Evolutionary conservation across 2,888 invertebrate genomes (phyloP).

Genomic region (Parnassius smintheus): DNA sequence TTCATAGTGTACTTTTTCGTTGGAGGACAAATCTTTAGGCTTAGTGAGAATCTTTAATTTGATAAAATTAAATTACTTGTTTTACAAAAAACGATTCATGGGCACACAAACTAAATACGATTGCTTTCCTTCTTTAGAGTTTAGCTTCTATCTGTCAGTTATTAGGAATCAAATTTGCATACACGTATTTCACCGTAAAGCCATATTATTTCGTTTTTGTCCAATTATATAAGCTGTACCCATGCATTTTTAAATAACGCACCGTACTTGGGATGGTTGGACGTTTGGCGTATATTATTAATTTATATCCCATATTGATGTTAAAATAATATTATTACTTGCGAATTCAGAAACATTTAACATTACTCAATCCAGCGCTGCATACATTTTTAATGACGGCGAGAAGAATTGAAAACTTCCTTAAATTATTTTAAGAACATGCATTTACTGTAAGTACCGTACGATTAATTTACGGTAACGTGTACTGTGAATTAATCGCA

Average conservation of each 20-base stretch:
- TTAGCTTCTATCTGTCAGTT: constrained; percentile 5
- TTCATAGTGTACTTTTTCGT: neutral
- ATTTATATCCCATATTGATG: constrained; percentile 46
- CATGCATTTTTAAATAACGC: constrained; percentile 65
- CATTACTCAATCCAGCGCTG: neutral
- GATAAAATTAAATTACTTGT: constrained; percentile 35
- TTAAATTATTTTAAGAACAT: too few species aligned
- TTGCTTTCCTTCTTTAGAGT: constrained; percentile 8
- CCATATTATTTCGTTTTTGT: constrained; percentile 45
- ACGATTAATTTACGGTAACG: too few species aligned
- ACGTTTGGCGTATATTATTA: constrained; percentile 61
- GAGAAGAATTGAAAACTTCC: too few species aligned
- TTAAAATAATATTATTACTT: constrained; percentile 32
- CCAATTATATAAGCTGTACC: constrained; percentile 59
- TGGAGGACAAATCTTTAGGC: constrained; percentile 64
- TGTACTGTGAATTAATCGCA: too few species aligned
- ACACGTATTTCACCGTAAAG: constrained; percentile 36
- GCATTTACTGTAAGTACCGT: too few species aligned
- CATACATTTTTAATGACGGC: too few species aligned
- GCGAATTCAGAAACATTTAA: constrained; percentile 56
- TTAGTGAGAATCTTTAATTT: constrained; percentile 29
- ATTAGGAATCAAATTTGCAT: constrained; percentile 24
- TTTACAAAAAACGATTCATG: constrained; percentile 32
- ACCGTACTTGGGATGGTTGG: constrained; percentile 72
- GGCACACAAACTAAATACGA: constrained; percentile 20